phyloP scores from a whole-genome alignment of 2,113 vertebrate species.

The Phoenicopterus ruber region DNA sequence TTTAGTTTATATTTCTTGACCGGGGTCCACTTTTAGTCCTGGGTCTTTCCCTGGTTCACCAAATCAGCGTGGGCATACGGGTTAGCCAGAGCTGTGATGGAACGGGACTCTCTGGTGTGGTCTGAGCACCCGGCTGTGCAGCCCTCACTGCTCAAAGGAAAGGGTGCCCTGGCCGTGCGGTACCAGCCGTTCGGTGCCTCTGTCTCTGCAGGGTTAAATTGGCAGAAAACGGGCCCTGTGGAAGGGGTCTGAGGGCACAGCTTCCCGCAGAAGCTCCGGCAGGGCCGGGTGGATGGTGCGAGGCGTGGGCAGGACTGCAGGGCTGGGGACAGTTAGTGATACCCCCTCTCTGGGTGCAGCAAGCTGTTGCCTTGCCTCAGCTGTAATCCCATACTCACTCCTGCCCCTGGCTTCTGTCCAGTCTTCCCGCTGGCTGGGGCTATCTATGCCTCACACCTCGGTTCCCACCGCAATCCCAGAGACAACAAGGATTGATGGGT shows the following conservation, averaged over 20 bases:
- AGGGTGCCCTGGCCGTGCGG: accelerated
- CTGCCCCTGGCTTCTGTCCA: not conserved
- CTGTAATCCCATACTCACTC: not conserved
- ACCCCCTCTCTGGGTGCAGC: not conserved
- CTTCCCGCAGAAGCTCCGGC: not conserved
- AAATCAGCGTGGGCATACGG: accelerated
- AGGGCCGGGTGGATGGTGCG: not conserved
- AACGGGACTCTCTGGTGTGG: not conserved
- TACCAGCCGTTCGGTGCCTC: not conserved
- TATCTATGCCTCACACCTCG: not conserved
- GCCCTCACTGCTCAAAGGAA: not conserved
- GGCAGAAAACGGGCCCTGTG: not conserved
- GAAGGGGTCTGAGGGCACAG: not conserved
- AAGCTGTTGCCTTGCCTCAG: not conserved
- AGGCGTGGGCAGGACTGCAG: not conserved
- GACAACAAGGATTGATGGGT: not conserved
- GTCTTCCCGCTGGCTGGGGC: not conserved
- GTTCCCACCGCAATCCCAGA: not conserved
- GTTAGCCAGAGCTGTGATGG: not conserved
- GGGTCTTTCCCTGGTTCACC: not conserved
- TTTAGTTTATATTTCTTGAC: not conserved
- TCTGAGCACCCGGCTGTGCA: accelerated
- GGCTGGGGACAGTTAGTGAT: not conserved
- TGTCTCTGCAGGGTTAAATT: not conserved
- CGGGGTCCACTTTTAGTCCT: not conserved